Evolutionary conservation across 2,797 vertebrate species (phyloP).

Genomic region (Delichon dasypus): DNA sequence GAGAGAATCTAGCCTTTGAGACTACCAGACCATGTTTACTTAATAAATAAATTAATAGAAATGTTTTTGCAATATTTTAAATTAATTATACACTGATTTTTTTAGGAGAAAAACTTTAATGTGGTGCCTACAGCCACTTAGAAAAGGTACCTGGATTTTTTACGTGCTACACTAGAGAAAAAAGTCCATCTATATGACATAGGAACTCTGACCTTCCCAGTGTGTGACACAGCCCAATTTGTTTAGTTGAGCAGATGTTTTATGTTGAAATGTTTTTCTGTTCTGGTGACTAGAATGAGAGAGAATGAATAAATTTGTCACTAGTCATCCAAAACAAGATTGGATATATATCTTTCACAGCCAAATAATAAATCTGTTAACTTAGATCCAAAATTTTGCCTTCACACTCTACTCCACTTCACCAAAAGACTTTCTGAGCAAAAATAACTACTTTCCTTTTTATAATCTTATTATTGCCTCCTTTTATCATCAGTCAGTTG

Average conservation of each 20-base stretch:
- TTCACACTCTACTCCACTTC: neutral
- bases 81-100: neutral
- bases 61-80: neutral
- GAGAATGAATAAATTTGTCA: neutral
- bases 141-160: neutral
- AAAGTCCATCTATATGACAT: accelerated
- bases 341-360: neutral
- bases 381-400: neutral
- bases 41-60: neutral
- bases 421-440: neutral
- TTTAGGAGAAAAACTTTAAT: accelerated
- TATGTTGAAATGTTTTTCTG: neutral
- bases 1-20: neutral
- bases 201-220: neutral
- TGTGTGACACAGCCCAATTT: neutral
- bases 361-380: neutral
- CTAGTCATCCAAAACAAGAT: neutral
- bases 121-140: neutral
- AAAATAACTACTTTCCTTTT: neutral
- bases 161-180: neutral
- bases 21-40: neutral
- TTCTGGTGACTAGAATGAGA: neutral
- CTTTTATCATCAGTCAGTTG: neutral
- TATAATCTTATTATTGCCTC: neutral
- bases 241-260: neutral